Percentiles rank a stretch among this genome's conserved stretches.
phyloP scores from a whole-genome alignment of 2,797 vertebrate genomes.

The Emydoidea blandingii region DNA sequence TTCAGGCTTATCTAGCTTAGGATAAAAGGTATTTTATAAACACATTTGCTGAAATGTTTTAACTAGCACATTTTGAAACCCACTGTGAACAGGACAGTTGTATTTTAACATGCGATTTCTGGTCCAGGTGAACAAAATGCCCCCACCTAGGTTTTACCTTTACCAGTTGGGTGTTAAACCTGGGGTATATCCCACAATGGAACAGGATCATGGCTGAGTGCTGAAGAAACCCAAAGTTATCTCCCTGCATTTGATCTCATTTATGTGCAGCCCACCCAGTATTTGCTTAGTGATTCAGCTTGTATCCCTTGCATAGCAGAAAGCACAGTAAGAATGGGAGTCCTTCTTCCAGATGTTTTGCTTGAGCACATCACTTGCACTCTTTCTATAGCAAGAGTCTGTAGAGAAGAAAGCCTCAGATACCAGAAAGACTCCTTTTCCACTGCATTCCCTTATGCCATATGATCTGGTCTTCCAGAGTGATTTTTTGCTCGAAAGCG shows the following conservation, averaged over 20 bases:
- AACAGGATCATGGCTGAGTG: neutral
- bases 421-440: neutral
- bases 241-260: neutral
- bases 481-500: neutral
- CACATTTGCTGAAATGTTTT: neutral
- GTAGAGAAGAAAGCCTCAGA: accelerated
- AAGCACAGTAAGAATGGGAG: neutral
- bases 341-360: neutral
- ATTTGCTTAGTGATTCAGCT: neutral
- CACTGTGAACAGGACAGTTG: neutral
- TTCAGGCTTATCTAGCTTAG: neutral
- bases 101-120: neutral
- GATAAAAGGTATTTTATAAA: neutral
- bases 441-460: neutral
- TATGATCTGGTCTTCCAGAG: neutral
- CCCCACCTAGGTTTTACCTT: neutral
- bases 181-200: neutral
- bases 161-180: neutral
- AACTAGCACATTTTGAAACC: neutral
- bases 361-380: neutral
- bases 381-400: neutral
- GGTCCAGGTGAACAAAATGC: neutral
- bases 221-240: neutral
- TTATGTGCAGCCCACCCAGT: neutral
- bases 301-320: neutral